These are phyloP conservation scores for Ophioninae sp. DNA, from an alignment of 2,888 invertebrate genomes.

Conservation along the genomic window DNA sequence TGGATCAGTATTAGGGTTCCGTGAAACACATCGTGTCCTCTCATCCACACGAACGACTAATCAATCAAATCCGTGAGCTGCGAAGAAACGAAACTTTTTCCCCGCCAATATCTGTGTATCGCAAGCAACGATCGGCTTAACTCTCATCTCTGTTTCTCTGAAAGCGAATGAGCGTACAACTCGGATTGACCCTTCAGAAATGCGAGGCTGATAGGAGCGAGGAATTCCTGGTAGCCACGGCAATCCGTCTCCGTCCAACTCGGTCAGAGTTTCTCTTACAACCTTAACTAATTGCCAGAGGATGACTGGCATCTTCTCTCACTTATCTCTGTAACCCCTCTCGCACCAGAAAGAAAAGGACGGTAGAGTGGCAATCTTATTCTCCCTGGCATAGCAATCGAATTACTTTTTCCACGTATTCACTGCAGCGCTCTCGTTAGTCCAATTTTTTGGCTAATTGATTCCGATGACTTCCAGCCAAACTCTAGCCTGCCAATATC, in stretches of 20 bases:
- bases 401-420: conserved; percentile 78
- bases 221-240: conserved; percentile 67
- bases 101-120: conserved; percentile 66
- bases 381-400: conserved; percentile 75
- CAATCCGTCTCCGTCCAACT: conserved; percentile 52
- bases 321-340: conserved; percentile 76
- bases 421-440: conserved; percentile 66
- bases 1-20: conserved; percentile 34
- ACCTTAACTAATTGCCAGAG: conserved; percentile 80
- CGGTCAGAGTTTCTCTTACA: conserved; percentile 64
- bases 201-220: conserved; percentile 53
- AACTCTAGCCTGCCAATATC: conserved; percentile 18
- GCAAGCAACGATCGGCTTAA: conserved; percentile 47
- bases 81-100: conserved; percentile 68
- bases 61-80: conserved; percentile 75
- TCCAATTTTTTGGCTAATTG: conserved; percentile 78
- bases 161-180: conserved; percentile 30
- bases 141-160: conserved; percentile 30
- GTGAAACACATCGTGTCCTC: conserved; percentile 52
- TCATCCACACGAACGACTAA: conserved; percentile 66
- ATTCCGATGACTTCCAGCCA: conserved; percentile 62
- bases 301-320: conserved; percentile 80
- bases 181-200: conserved; percentile 53
- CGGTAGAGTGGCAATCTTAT: conserved; percentile 36
- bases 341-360: conserved; percentile 19